These are phyloP conservation scores for Eupithecia abbreviata DNA, from an alignment of 2,888 invertebrate genomes.

Conservation along the genomic window DNA sequence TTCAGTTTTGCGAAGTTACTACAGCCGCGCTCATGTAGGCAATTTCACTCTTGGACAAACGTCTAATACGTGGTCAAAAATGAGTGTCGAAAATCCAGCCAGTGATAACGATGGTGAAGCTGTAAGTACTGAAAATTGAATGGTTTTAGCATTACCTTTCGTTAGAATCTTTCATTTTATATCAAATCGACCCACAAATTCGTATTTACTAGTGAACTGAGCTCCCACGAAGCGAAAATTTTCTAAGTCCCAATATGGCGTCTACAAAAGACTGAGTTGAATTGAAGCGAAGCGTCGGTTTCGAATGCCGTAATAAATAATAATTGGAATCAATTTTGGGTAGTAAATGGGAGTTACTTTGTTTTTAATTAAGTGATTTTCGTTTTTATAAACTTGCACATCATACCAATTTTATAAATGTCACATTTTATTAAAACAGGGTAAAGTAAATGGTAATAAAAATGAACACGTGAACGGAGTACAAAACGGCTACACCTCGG, in stretches of 20 bases:
- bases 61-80: conserved; percentile 82
- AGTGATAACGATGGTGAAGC: conserved; percentile 83
- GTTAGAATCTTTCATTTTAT: conserved; percentile 43
- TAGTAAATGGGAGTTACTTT: not conserved
- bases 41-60: conserved; percentile 63
- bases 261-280: conserved; percentile 89
- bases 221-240: conserved; percentile 79
- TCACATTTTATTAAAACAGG: conserved; percentile 54
- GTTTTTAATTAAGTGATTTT: not conserved
- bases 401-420: conserved; percentile 3
- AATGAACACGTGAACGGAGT: conserved; percentile 89
- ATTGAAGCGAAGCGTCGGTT: conserved; percentile 72
- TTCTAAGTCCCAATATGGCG: conserved; percentile 95
- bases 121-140: conserved; percentile 81
- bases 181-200: conserved; percentile 41
- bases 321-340: conserved; percentile 28
- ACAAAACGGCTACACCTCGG: conserved; percentile 88
- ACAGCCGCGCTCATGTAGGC: conserved; percentile 59
- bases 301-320: conserved; percentile 38
- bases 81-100: conserved; percentile 87
- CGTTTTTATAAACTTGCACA: not conserved
- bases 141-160: conserved; percentile 43
- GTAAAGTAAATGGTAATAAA: conserved; percentile 82
- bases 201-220: conserved; percentile 81
- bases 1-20: conserved; percentile 36